Evolutionary conservation across 37 sponge, comb jelly and placozoan species (phyloP).

Genomic region (Mnemiopsis leidyi): DNA sequence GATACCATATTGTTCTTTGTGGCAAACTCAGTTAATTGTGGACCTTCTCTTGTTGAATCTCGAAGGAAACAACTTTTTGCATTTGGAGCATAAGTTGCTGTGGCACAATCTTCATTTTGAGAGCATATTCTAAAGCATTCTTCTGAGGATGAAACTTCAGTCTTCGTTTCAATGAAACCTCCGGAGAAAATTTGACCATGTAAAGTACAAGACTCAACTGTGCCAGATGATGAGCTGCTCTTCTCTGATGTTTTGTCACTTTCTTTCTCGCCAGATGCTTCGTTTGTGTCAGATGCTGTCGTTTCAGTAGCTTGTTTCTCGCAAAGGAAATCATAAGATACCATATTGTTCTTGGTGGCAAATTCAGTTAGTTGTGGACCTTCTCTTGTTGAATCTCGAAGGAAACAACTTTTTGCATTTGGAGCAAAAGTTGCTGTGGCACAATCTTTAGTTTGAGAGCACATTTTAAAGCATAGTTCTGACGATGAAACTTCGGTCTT

Average conservation of each 20-base stretch:
- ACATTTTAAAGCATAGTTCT: background rate
- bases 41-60: slow-evolving; percentile 1
- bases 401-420: background rate
- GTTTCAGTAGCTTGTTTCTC: background rate
- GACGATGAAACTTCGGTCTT: background rate
- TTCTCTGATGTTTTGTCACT: too few species aligned
- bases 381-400: background rate
- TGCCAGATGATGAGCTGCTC: too few species aligned
- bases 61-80: background rate
- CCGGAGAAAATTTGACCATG: background rate
- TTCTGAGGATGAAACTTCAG: background rate
- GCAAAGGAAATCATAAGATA: slow-evolving; percentile 16
- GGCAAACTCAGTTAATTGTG: background rate
- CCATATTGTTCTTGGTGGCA: background rate
- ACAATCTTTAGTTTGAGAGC: background rate
- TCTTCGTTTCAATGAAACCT: background rate
- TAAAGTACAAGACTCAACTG: background rate
- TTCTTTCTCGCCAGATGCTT: too few species aligned
- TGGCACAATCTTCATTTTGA: background rate
- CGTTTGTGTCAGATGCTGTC: background rate
- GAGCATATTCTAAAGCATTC: background rate
- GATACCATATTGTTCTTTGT: background rate
- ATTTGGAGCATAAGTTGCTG: background rate
- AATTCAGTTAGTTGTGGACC: background rate
- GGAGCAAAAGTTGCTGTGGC: background rate